These are phyloP conservation scores for Phaethornis superciliosus DNA, from an alignment of 2,113 vertebrate species.

Conservation along the genomic window DNA sequence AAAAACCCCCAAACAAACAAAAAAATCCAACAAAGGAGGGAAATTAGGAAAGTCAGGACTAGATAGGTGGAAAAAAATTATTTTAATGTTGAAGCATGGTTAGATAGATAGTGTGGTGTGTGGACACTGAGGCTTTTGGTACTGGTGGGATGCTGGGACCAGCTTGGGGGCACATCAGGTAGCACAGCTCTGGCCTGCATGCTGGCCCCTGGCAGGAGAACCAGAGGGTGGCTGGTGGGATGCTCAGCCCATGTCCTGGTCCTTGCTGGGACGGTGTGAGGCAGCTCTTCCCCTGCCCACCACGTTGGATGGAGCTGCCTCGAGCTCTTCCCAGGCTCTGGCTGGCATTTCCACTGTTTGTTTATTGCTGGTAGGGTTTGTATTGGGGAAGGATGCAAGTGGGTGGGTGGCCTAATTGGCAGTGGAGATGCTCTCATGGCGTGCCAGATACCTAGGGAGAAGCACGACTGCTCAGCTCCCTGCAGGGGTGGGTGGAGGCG, in stretches of 20 bases:
- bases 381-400: slow-evolving; percentile 52
- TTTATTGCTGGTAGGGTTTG: slow-evolving; percentile 57
- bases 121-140: background rate
- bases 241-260: background rate
- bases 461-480: slow-evolving; percentile 35
- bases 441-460: slow-evolving; percentile 59
- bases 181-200: background rate
- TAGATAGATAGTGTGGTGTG: accelerated
- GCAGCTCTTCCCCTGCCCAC: background rate
- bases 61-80: background rate
- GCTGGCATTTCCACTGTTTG: slow-evolving; percentile 61
- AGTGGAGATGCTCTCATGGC: slow-evolving; percentile 27
- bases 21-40: background rate
- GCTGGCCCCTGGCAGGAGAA: background rate
- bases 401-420: slow-evolving; percentile 68
- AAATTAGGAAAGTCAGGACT: background rate
- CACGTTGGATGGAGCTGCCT: background rate
- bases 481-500: background rate
- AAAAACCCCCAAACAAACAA: too few species aligned
- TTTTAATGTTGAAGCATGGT: accelerated
- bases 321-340: background rate
- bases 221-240: background rate
- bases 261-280: accelerated
- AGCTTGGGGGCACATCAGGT: background rate
- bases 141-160: background rate